Conservation (phyloP, 1,140 invertebrate genomes). For the Habropoda laboriosa region DNA sequence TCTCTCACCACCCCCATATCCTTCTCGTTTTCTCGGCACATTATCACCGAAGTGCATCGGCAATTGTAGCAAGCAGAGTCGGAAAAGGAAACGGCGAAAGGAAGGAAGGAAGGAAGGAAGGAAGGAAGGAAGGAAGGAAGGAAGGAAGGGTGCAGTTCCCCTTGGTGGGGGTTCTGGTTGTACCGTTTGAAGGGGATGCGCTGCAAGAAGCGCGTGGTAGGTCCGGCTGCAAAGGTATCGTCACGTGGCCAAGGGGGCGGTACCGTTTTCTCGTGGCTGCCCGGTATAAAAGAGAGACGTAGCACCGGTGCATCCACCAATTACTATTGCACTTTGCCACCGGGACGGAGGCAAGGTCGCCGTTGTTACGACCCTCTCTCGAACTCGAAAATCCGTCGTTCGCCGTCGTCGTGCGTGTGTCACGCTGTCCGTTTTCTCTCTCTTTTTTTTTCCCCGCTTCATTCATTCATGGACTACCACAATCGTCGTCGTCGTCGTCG, state of each 20-base stretch:
- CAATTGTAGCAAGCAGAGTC: background rate
- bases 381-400: background rate
- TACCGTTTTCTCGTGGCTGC: slow-evolving; percentile 64
- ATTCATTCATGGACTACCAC: background rate
- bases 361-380: slow-evolving; percentile 24
- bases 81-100: background rate
- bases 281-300: slow-evolving; percentile 69
- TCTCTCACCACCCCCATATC: background rate
- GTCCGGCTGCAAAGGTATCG: slow-evolving; percentile 61
- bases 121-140: slow-evolving; percentile 42
- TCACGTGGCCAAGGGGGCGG: slow-evolving; percentile 69
- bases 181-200: slow-evolving; percentile 59
- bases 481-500: background rate
- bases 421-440: background rate
- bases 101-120: slow-evolving; percentile 15
- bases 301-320: slow-evolving; percentile 66
- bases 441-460: too few relatives aligned
- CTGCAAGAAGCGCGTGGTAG: slow-evolving; percentile 62
- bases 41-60: background rate
- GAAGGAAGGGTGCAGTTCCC: slow-evolving; percentile 33
- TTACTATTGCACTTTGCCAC: slow-evolving; percentile 66
- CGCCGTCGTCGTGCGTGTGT: background rate
- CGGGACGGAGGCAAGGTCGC: slow-evolving; percentile 45
- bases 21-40: background rate
- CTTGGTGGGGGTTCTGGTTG: slow-evolving; percentile 45